A percentile compares a stretch with the other conserved stretches of the same genome.
Conservation (phyloP, 2,113 vertebrate species). For the Cairina moschata region DNA sequence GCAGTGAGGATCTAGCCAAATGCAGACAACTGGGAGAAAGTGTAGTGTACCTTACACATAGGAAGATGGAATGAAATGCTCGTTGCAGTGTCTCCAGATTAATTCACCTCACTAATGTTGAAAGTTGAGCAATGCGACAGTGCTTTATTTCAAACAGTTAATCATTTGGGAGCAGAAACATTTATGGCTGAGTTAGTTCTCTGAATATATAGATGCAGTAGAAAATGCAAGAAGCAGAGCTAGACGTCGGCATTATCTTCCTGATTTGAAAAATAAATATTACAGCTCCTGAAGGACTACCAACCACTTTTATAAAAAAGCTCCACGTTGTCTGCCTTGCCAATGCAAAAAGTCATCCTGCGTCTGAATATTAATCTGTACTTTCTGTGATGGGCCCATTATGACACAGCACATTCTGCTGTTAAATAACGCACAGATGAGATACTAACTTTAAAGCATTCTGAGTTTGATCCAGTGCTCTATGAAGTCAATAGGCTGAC, state of each 20-base stretch:
- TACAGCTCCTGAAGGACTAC: conserved; percentile 4
- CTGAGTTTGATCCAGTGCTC: neutral
- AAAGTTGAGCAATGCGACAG: neutral
- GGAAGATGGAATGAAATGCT: neutral
- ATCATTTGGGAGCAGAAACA: conserved; percentile 50
- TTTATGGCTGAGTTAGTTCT: neutral
- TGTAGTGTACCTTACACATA: rapidly evolving
- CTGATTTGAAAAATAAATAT: conserved; percentile 37
- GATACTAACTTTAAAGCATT: neutral
- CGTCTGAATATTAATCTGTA: conserved; percentile 16
- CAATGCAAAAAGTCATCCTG: conserved; percentile 11
- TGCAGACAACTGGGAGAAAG: neutral
- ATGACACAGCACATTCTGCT: neutral
- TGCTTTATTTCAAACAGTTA: conserved; percentile 42
- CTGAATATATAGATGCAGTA: neutral
- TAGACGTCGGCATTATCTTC: neutral
- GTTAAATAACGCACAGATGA: neutral
- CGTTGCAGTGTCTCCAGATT: neutral
- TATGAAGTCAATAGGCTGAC: neutral
- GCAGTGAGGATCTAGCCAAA: neutral
- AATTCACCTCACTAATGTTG: neutral
- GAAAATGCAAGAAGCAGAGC: conserved; percentile 27
- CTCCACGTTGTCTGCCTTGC: neutral
- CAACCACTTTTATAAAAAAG: neutral
- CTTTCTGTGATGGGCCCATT: neutral